A percentile compares a stretch with the other conserved stretches of the same genome.
phyloP scores from a whole-genome alignment of 30 jellyfish, hydroid and myxozoan genomes.

The Chrysaora quinquecirrha region DNA sequence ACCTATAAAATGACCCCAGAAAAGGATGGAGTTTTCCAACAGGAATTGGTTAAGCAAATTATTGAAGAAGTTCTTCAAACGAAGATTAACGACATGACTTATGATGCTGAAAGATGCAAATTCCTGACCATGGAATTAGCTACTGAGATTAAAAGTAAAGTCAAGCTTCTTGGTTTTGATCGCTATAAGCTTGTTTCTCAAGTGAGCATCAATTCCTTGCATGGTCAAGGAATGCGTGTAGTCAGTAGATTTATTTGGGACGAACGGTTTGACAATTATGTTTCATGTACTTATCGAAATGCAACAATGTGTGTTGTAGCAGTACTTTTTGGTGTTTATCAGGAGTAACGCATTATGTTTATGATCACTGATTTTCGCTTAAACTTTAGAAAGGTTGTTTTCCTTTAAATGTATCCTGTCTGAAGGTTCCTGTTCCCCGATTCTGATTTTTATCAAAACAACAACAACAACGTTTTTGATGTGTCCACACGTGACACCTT shows the following conservation, averaged over 20 bases:
- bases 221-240: constrained; percentile 60
- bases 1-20: constrained; percentile 72
- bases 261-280: constrained; percentile 50
- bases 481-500: no score
- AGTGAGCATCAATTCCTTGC: constrained; percentile 31
- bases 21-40: constrained; percentile 18
- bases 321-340: constrained; percentile 54
- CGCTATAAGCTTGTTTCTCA: constrained; percentile 48
- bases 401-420: no score
- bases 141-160: constrained; percentile 39
- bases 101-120: constrained; percentile 32
- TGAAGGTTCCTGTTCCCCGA: no score
- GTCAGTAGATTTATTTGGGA: constrained; percentile 78
- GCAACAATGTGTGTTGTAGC: constrained; percentile 64
- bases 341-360: constrained; percentile 27
- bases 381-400: no score
- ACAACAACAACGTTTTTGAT: no score
- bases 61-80: constrained; percentile 25
- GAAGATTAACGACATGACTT: constrained; percentile 38
- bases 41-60: constrained; percentile 18
- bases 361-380: no score
- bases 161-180: constrained; percentile 36
- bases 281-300: constrained; percentile 48
- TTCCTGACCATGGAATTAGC: constrained; percentile 56
- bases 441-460: no score